Base-by-base conservation (phyloP, 1,140 invertebrate genomes). In the Teleogryllus occipitalis region DNA sequence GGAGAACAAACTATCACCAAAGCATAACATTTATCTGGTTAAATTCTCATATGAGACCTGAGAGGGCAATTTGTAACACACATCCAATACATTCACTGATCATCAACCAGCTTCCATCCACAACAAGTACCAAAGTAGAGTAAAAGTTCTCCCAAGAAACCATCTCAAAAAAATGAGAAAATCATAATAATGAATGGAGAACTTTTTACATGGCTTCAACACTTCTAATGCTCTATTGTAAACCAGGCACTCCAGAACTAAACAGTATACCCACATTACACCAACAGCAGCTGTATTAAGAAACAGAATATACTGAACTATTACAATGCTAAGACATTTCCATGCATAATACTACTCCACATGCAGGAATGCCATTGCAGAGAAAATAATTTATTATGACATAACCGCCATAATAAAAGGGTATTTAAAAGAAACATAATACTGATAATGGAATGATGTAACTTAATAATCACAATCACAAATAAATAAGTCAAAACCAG, bases 391-490 rank as follows among this genome's bases (percentile, higher is more conserved):
- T 65, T 65, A 65, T 65, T 65, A 65, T 18, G 54, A 65, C 18
- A 7, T 65, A 18, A 65, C 18, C 7, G 18, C 18, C 54, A 65
- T 18, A 65, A 65, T 65, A 65, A 65, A 65, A 65, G 10, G 54
- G 18, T 65, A 65, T 14, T 14, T 7, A 14, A 65, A 65, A 65
- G 54, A 65, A 65, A 65, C 54, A 65, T 65, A 65, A 65, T 65
- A 65, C 54, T 65, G 54, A 65, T 65, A 65, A 65, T 65, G 54
- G 54, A 65, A 65, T 65, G 54, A 65, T 65, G 54, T 65, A 65
- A 65, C 10, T 14, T 18, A 65, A 65, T 65, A 65, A 65, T 65
- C 54, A 65, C 54, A 65, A 65, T 10, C 18, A 14, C 54, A 65
- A 14, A 65, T 14, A 65, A 65, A 65, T 18, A 65, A 65, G 54